Base-by-base conservation (phyloP, 2,113 vertebrate genomes). In the Meles meles region DNA sequence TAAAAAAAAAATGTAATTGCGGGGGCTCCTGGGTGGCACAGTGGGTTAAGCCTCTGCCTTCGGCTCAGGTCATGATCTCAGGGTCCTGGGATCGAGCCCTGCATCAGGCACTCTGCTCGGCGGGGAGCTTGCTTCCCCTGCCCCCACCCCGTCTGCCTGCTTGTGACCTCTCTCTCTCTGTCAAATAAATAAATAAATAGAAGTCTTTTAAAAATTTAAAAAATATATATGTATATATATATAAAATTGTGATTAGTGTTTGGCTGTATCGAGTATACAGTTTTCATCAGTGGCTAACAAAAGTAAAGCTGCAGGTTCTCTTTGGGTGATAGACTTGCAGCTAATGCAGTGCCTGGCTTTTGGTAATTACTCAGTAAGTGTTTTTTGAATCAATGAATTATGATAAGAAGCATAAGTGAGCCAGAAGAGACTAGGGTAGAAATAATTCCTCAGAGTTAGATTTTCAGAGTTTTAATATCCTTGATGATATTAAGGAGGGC, bases 401-500 rank as follows among this genome's bases (percentile, higher is more conserved):
- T 90, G 61, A 81, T 90, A 95, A 84, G 37, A 92, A 59, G 17
- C 39, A 80, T 65, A 92, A 86, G 83, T 91, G 21, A 94, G 57
- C 39, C 85, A 88, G 17, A 94, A 34, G 57, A 94, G 81, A 82
- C 15, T 14, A 90, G 47, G 59, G 49, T 42, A 94, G 61, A 94
- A 80, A 95, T 74, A 94, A 82, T 91, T 94, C 25, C 90, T 96
- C 31, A 90, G 76, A 82, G 87, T 88, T 93, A 96, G 15, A 91
- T 88, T 85, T 95, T 96, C 34, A 82, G 86, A 82, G 42, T 92
- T 88, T 97, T 97, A 96, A 81, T 96, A 79, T 92, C 42, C 57
- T 93, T 76, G 80, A 94, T 94, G 57, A 94, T 69, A 93, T 90
- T 94, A 93, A 89, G 63, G 42, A 81, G 15, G 90, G 29, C n/a